These are phyloP conservation scores for Apamea monoglypha DNA, from an alignment of 2,888 invertebrate genomes.

Conservation along the genomic window DNA sequence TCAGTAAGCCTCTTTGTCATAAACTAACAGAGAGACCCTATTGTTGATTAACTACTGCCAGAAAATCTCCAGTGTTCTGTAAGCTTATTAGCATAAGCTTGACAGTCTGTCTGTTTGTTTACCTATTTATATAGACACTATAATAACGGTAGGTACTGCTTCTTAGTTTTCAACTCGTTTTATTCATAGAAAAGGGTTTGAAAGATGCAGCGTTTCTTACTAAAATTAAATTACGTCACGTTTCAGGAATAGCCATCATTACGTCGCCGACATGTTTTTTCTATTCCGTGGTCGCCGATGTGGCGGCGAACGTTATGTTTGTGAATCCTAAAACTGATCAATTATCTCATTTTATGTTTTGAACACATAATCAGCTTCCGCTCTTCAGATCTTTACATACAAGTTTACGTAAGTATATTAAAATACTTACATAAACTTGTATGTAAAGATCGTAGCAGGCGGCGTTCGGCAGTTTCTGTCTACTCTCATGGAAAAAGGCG, in stretches of 20 bases:
- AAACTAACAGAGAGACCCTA: constrained; percentile 3
- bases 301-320: neutral
- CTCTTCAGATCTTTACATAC: too few species aligned
- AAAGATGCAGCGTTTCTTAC: constrained; percentile 9
- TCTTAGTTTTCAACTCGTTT: neutral
- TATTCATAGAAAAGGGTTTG: constrained; percentile 1
- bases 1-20: neutral
- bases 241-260: constrained; percentile 1
- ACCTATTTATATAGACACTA: constrained; percentile 2
- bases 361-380: neutral
- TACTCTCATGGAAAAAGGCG: neutral
- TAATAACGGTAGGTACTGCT: neutral
- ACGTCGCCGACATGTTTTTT: neutral
- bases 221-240: constrained; percentile 17
- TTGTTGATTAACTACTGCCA: neutral
- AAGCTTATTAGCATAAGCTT: neutral
- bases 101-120: neutral
- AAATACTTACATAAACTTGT: neutral
- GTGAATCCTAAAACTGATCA: neutral
- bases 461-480: neutral
- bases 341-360: constrained; percentile 15
- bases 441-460: neutral
- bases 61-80: neutral
- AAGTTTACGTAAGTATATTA: too few species aligned
- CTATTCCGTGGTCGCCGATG: neutral